phyloP scores from a whole-genome alignment of 1,140 invertebrate species.

The Gonioctena quinquepunctata region DNA sequence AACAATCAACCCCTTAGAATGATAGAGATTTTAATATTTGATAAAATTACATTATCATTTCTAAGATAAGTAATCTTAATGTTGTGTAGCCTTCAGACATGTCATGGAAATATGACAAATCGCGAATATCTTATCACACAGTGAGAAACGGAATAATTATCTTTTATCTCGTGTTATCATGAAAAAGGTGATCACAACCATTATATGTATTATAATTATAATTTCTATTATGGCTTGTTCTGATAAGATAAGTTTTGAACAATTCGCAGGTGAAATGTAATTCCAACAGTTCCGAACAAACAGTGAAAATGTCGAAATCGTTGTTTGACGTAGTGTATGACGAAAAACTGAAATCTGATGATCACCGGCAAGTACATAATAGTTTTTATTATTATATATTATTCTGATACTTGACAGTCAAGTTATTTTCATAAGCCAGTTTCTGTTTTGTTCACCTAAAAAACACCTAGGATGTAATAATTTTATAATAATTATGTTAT shows the following conservation, averaged over 20 bases:
- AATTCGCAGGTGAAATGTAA: background rate
- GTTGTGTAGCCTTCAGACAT: no score
- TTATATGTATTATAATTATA: background rate
- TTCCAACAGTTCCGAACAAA: background rate
- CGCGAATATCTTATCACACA: background rate
- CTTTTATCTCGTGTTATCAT: background rate
- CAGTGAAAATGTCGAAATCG: constrained; percentile 17
- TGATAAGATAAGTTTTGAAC: background rate
- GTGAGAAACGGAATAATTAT: background rate
- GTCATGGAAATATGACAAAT: no score
- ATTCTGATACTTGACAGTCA: no score
- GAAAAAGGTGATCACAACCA: background rate
- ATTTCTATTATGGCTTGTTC: background rate
- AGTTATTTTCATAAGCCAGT: no score
- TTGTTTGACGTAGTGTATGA: constrained; percentile 31
- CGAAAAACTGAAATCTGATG: constrained; percentile 26
- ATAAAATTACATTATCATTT: no score
- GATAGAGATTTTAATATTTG: no score
- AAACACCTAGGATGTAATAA: no score
- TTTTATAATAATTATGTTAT: no score
- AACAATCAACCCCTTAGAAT: no score
- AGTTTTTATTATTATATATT: no score
- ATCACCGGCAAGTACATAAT: constrained; percentile 38
- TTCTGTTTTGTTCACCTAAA: no score
- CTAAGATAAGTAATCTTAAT: no score